These are phyloP conservation scores for Trachelus tabidus DNA, from an alignment of 2,888 invertebrate species.

Conservation along the genomic window DNA sequence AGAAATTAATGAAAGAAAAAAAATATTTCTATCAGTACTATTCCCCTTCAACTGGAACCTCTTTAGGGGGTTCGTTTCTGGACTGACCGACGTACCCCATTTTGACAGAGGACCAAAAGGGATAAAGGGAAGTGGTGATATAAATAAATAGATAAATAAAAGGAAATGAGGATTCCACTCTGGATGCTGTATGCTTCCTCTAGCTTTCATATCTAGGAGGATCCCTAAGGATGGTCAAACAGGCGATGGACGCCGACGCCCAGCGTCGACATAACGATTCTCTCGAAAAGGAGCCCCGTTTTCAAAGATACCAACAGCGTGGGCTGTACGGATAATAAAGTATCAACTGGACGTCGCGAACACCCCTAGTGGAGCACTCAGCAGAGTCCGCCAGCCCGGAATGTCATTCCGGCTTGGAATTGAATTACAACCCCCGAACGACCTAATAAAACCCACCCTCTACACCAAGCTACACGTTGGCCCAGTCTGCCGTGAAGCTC, in stretches of 20 bases:
- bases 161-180: neutral
- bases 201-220: neutral
- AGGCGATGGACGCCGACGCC: neutral
- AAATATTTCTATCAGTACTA: neutral
- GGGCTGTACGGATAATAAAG: constrained; percentile 18
- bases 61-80: neutral
- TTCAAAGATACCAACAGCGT: constrained; percentile 7
- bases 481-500: constrained; percentile 28
- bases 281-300: constrained; percentile 13
- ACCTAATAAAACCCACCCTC: constrained; percentile 35
- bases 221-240: neutral
- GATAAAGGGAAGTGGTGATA: neutral
- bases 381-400: constrained; percentile 16
- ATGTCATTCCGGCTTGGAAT: constrained; percentile 36
- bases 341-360: constrained; percentile 20
- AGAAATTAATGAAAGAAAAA: neutral
- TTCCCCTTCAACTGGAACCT: neutral
- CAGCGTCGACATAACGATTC: neutral
- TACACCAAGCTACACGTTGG: neutral
- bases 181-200: neutral
- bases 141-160: neutral
- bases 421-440: constrained; percentile 38
- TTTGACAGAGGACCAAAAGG: neutral
- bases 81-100: neutral
- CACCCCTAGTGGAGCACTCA: constrained; percentile 11